Evolutionary conservation across 2,113 vertebrate species (phyloP), one percentile per base, ranked within the genome.

Genomic region (Morone chrysops): DNA sequence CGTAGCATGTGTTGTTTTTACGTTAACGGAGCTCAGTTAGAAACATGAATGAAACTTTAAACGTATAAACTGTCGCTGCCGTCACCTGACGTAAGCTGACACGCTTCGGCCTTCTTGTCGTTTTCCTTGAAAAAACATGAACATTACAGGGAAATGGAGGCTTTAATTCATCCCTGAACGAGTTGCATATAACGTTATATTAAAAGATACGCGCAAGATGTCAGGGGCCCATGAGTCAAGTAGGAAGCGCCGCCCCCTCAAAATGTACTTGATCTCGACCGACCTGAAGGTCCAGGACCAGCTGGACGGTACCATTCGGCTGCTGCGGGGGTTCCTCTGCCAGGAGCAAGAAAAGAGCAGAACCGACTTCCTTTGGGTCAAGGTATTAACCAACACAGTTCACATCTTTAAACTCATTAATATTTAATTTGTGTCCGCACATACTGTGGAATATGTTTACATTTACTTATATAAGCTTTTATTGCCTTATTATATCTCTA

Each of bases 301-400:
- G 8, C 71, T 94, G 95, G 95, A 96, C 7, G 93, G 93, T 36
- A 82, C 92, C 92, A 93, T 96, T 69, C 72, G 85, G 14, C 89
- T 96, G 36, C 89, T 82, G 61, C 89, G 93, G 88, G 95, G 95
- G 56, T 92, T 83, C 36, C 66, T 96, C 9, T 96, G 95, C 65
- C 87, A 85, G 69, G 93, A 94, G 63, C 95, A 94, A 36, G 94
- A 95, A 1, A 81, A n/a, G 36, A 87, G 16, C 71, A 80, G 82
- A 61, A 85, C 70, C 8, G 94, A 96, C 10, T 31, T 48, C 16
- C 18, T 87, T 0, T 95, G 93, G 94, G 93, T 96, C 1, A 96
- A 96, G 94, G 95, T 96, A 92, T 10, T 31, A 17, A 54, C 38
- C 40, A 16, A 2, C 7, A 41, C 41, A 41, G 6, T 41, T 41